phyloP scores from a whole-genome alignment of 1,140 invertebrate genomes.

The Drosophila littoralis region DNA sequence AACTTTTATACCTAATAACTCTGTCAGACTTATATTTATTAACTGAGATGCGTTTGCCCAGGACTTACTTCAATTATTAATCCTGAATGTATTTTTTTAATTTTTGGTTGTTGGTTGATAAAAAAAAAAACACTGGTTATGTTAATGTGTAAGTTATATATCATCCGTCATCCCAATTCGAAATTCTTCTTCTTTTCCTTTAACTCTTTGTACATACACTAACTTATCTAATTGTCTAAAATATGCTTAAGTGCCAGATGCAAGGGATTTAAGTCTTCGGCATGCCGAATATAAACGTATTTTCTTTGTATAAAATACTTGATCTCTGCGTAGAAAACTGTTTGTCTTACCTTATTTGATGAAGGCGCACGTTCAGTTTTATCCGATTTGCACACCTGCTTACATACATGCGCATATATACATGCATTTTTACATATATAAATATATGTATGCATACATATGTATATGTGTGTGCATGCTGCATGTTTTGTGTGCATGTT shows the following conservation, averaged over 20 bases:
- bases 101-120: conserved; percentile 22
- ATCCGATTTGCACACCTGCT: too few species aligned
- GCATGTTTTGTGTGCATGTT: too few species aligned
- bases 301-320: neutral
- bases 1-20: neutral
- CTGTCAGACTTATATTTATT: neutral
- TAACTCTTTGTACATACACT: conserved; percentile 50
- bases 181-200: conserved; percentile 12
- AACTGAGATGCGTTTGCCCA: neutral
- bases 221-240: conserved; percentile 3
- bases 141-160: conserved; percentile 55
- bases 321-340: neutral
- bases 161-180: conserved; percentile 28
- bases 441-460: too few species aligned
- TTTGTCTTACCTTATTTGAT: too few species aligned
- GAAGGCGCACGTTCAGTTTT: too few species aligned
- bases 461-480: too few species aligned
- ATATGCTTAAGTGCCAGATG: neutral
- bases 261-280: neutral
- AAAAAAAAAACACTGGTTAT: conserved; percentile 24
- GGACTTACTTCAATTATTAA: conserved; percentile 28
- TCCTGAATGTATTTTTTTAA: conserved; percentile 28
- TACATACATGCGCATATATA: too few species aligned
- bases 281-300: neutral
- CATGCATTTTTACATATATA: too few species aligned